Evolutionary conservation across 2,797 vertebrate species (phyloP).

Genomic region (Neosilurus hyrtlii): DNA sequence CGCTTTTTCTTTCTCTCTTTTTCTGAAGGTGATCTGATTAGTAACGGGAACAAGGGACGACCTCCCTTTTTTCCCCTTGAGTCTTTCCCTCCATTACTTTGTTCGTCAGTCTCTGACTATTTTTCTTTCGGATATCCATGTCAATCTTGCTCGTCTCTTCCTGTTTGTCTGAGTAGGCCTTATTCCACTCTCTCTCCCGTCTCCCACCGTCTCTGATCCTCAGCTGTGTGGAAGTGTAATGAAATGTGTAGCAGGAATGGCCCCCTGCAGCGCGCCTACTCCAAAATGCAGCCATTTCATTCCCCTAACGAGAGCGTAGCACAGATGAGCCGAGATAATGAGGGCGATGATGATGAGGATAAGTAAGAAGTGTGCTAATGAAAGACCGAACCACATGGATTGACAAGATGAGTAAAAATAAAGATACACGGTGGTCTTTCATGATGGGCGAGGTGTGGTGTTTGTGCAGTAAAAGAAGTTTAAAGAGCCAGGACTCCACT

Average conservation of each 20-base stretch:
- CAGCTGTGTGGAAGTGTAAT: conserved; percentile 25
- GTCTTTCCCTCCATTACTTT: background rate
- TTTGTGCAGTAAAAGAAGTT: background rate
- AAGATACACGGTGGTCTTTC: background rate
- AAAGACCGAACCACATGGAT: background rate
- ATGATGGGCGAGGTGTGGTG: background rate
- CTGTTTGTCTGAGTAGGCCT: background rate
- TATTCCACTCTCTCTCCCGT: background rate
- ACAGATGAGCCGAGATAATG: conserved; percentile 34
- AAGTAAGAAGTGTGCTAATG: conserved; percentile 16
- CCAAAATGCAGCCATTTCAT: conserved; percentile 28
- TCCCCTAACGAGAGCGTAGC: conserved; percentile 36
- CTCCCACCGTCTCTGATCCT: background rate
- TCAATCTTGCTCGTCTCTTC: background rate
- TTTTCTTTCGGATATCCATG: background rate
- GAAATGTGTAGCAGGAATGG: conserved; percentile 37
- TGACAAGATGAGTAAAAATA: background rate
- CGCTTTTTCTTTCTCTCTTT: background rate
- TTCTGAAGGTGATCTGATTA: background rate
- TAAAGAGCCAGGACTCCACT: background rate
- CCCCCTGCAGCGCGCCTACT: conserved; percentile 28
- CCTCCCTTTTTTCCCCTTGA: background rate
- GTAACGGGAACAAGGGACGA: background rate
- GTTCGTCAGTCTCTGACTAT: background rate
- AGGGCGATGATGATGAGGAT: conserved; percentile 11